Evolutionary conservation across 2,888 invertebrate genomes (phyloP).

Genomic region (Meliscaeva auricollis): DNA sequence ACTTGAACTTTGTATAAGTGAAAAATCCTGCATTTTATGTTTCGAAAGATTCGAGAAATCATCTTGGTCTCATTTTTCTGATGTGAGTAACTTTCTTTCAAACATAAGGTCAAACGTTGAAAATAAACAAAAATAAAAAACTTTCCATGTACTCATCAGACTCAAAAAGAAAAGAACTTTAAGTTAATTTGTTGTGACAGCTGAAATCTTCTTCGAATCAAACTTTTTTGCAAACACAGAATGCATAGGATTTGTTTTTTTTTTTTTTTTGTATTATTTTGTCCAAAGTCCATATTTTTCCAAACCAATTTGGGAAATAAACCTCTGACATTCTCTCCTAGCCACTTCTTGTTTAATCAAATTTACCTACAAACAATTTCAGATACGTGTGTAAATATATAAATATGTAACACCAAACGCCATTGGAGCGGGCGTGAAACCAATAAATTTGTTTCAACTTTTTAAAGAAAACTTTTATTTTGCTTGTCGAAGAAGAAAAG

Average conservation of each 20-base stretch:
- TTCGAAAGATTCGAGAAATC: too few relatives aligned
- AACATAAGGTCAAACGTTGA: too few relatives aligned
- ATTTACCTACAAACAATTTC: constrained; percentile 32
- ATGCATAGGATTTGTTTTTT: not conserved
- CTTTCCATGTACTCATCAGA: too few relatives aligned
- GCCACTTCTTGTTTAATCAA: constrained; percentile 11
- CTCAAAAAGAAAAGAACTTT: too few relatives aligned
- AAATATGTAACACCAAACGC: constrained; percentile 26
- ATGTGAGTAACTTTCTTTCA: too few relatives aligned
- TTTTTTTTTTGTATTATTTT: too few relatives aligned
- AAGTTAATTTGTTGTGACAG: too few relatives aligned
- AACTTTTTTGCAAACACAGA: not conserved
- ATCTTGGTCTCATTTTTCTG: too few relatives aligned
- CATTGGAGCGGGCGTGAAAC: constrained; percentile 16
- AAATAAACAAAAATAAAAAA: too few relatives aligned
- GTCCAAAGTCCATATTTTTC: not conserved
- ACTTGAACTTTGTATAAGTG: too few relatives aligned
- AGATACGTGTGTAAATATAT: constrained; percentile 12
- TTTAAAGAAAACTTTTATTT: constrained; percentile 33
- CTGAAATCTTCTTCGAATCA: too few relatives aligned
- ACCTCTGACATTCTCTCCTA: not conserved
- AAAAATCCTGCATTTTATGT: too few relatives aligned
- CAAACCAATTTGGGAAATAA: constrained; percentile 18
- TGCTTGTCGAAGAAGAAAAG: constrained; percentile 20
- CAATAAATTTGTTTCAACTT: constrained; percentile 49